phyloP scores from a whole-genome alignment of 2,797 vertebrate genomes.

The Amblyraja radiata region DNA sequence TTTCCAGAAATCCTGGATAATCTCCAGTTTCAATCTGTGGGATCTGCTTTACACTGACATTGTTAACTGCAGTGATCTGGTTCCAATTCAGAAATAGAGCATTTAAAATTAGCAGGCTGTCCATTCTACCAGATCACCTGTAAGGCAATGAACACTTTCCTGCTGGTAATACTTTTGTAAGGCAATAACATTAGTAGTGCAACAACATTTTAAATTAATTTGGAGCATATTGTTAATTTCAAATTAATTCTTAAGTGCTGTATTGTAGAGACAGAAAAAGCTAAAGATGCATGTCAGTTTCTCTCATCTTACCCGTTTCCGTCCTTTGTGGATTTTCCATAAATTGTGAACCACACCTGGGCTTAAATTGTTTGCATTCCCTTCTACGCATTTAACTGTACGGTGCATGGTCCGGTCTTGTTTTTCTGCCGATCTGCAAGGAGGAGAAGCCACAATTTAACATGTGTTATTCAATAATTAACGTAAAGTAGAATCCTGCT shows the following conservation, averaged over 20 bases:
- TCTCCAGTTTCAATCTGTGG: neutral
- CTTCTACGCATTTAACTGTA: conserved; percentile 47
- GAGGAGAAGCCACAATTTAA: neutral
- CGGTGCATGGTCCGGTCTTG: conserved; percentile 52
- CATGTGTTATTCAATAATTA: neutral
- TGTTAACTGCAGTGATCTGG: neutral
- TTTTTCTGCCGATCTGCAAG: conserved; percentile 59
- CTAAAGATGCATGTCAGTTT: neutral
- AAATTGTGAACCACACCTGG: conserved; percentile 50
- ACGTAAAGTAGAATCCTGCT: neutral
- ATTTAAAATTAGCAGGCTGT: neutral
- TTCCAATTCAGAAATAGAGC: neutral
- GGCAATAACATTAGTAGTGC: neutral
- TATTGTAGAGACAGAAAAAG: neutral
- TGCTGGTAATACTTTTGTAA: neutral
- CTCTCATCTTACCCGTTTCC: conserved; percentile 59
- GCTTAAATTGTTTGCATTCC: conserved; percentile 45
- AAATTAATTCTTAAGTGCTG: neutral
- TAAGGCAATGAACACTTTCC: neutral
- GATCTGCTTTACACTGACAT: neutral
- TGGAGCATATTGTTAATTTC: neutral
- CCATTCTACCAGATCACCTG: neutral
- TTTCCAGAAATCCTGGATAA: neutral
- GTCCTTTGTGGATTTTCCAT: conserved; percentile 58
- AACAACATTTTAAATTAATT: neutral